These are phyloP conservation scores for Bugula neritina DNA, from an alignment of 2,888 invertebrate genomes.

Conservation along the genomic window DNA sequence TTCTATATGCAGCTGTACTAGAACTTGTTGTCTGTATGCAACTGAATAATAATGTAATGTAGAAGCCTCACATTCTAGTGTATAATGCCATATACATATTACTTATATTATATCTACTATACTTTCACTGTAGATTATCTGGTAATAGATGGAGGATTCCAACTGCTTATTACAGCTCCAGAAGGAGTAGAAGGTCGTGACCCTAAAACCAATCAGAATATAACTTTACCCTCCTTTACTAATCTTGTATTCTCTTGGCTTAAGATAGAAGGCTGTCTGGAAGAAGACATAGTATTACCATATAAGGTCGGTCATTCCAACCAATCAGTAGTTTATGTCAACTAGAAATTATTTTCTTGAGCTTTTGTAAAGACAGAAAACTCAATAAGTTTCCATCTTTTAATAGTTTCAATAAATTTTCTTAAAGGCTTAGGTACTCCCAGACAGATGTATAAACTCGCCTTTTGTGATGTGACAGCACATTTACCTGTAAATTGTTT, in stretches of 20 bases:
- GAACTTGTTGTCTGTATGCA: no score
- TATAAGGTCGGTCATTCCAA: neutral
- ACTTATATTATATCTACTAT: no score
- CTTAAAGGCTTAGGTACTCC: no score
- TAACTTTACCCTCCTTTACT: slow-evolving; percentile 1
- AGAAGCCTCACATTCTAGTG: no score
- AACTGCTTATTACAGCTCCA: slow-evolving; percentile 16
- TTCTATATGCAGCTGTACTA: no score
- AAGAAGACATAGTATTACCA: slow-evolving; percentile 6
- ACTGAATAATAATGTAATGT: no score
- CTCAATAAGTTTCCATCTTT: no score
- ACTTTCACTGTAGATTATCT: neutral
- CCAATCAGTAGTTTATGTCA: neutral
- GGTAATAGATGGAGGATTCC: slow-evolving; percentile 22
- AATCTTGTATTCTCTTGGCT: slow-evolving; percentile 19
- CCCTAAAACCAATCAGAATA: neutral
- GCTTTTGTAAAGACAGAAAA: no score
- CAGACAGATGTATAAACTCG: no score
- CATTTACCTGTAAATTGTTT: neutral
- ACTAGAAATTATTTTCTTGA: neutral
- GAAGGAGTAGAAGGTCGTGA: slow-evolving; percentile 10
- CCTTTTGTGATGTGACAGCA: neutral
- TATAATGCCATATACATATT: no score
- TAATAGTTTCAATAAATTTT: no score
- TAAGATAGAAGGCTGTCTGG: neutral